Conservation (phyloP, 1,140 invertebrate species). For the Geopemphigus sp. region DNA sequence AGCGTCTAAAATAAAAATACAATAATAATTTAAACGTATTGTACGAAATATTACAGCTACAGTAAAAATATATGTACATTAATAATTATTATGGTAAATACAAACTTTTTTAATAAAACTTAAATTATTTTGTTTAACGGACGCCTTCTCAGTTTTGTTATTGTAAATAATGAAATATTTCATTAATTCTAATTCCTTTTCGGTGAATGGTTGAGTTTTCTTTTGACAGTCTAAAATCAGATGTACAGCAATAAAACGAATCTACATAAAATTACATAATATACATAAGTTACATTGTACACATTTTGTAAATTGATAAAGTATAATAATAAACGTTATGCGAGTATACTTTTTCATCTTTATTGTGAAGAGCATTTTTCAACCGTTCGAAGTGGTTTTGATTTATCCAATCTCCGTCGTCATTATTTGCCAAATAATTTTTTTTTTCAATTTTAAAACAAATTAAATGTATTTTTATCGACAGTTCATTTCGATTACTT, state of each 20-base stretch:
- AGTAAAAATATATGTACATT: conserved; percentile 50
- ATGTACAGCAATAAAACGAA: conserved; percentile 13
- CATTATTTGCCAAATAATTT: not conserved
- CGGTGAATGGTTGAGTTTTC: conserved; percentile 28
- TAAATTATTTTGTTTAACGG: conserved; percentile 62
- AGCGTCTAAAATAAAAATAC: conserved; percentile 54
- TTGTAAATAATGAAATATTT: conserved; percentile 66
- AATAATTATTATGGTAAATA: conserved; percentile 12
- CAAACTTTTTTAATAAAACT: conserved; percentile 65
- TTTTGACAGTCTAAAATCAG: conserved; percentile 41
- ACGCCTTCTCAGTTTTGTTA: conserved; percentile 68
- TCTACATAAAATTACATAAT: conserved; percentile 1
- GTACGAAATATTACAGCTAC: conserved; percentile 53
- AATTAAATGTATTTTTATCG: conserved; percentile 39
- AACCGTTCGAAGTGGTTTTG: not conserved
- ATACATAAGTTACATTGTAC: not conserved
- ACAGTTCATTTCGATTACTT: not conserved
- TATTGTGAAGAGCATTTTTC: conserved; percentile 37
- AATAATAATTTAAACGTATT: too few relatives aligned
- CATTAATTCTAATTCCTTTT: conserved; percentile 33
- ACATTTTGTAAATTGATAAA: not conserved
- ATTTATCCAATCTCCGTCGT: conserved; percentile 13
- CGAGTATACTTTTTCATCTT: conserved; percentile 14
- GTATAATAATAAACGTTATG: too few relatives aligned
- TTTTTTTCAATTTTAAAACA: conserved; percentile 27